Conservation (phyloP, 2,888 invertebrate species). For the Ornithoptera alexandrae region DNA sequence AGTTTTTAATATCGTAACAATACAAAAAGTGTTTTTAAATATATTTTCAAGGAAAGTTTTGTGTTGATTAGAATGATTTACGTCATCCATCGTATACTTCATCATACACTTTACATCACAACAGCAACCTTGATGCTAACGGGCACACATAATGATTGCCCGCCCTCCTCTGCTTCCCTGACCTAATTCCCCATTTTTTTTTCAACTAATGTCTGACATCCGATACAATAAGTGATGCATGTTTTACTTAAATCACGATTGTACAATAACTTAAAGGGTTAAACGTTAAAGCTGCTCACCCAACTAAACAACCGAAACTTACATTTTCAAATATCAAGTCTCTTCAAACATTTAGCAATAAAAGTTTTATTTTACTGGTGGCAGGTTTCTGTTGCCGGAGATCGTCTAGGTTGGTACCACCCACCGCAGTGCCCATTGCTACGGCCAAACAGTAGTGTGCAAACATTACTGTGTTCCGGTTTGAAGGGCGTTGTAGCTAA, state of each 20-base stretch:
- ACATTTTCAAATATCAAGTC: no score
- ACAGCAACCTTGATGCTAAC: conserved; percentile 50
- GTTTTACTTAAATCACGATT: conserved; percentile 12
- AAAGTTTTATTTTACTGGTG: no score
- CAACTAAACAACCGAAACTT: no score
- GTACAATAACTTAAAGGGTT: neutral
- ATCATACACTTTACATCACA: conserved; percentile 34
- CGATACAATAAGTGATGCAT: conserved; percentile 21
- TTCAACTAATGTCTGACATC: conserved; percentile 25
- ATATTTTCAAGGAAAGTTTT: neutral
- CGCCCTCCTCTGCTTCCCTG: conserved; percentile 53
- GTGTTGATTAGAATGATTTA: conserved; percentile 14
- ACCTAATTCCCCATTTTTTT: conserved; percentile 59
- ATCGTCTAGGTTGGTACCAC: no score
- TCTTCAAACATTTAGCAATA: no score
- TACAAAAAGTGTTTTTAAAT: no score
- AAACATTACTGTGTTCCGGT: no score
- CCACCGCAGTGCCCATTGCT: no score
- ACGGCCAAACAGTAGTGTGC: no score
- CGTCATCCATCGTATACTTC: conserved; percentile 31
- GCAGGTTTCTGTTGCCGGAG: no score
- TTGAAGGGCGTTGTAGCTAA: no score
- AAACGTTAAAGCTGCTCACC: neutral
- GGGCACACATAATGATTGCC: conserved; percentile 52
- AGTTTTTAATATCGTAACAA: no score